Conservation (phyloP, 2,888 invertebrate species). For the Agriopis aurantiaria region DNA sequence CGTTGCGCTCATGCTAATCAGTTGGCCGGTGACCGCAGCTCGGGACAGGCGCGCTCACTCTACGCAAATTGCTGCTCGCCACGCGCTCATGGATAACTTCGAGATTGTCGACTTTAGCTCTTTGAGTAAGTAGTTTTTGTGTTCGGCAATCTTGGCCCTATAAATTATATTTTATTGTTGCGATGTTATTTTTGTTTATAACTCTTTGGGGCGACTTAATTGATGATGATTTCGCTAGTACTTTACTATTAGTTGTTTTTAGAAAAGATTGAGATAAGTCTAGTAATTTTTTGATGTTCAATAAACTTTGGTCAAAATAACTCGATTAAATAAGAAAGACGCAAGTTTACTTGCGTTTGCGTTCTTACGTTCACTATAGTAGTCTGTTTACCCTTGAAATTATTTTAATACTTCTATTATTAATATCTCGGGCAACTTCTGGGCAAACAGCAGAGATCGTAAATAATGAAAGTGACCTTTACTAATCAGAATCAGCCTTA, state of each 20-base stretch:
- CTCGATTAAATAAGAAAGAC: background rate
- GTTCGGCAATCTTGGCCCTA: background rate
- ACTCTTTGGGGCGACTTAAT: background rate
- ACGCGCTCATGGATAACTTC: conserved; percentile 68
- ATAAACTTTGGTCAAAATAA: too few species aligned
- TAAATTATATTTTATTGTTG: background rate
- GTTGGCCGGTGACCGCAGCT: conserved; percentile 73
- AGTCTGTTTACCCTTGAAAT: conserved; percentile 35
- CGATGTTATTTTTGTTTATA: background rate
- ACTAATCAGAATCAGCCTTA: conserved; percentile 25
- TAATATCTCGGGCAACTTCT: conserved; percentile 28
- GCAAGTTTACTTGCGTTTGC: conserved; percentile 19
- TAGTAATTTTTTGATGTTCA: background rate
- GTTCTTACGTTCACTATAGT: conserved; percentile 18
- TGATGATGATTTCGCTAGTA: background rate
- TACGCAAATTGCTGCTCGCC: conserved; percentile 32
- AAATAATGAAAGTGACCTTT: conserved; percentile 28
- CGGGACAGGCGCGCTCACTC: conserved; percentile 54
- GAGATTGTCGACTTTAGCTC: conserved; percentile 72
- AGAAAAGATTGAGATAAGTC: background rate
- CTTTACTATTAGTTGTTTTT: too few species aligned
- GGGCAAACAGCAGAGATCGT: conserved; percentile 21
- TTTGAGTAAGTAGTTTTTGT: conserved; percentile 68
- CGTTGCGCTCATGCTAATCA: conserved; percentile 65
- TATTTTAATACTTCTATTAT: conserved; percentile 33